phyloP scores from a whole-genome alignment of 2,888 invertebrate species.

The Chironomus riparius region DNA sequence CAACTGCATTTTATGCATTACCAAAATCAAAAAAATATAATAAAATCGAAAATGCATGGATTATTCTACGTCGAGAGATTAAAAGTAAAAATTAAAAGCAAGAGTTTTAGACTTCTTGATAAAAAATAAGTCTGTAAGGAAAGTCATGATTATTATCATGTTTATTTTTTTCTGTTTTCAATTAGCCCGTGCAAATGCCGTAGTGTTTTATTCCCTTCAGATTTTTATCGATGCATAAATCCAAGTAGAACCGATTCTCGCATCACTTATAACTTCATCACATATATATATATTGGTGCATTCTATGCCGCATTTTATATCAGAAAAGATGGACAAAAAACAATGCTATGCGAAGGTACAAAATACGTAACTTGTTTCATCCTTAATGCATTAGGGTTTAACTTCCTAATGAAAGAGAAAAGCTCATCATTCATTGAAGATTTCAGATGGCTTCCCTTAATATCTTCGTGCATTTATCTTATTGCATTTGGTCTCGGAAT shows the following conservation, averaged over 20 bases:
- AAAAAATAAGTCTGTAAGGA: not conserved
- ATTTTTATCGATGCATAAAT: not conserved
- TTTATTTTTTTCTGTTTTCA: not conserved
- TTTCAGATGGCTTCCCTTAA: not conserved
- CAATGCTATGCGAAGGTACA: not conserved
- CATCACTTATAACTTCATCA: not conserved
- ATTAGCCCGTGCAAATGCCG: not conserved
- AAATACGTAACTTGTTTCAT: not conserved
- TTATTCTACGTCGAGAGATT: not conserved
- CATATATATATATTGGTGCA: not conserved
- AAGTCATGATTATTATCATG: slow-evolving; percentile 7
- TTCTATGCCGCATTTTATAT: not conserved
- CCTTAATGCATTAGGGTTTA: not conserved
- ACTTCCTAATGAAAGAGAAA: not conserved
- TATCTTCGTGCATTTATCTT: not conserved
- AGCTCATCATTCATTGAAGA: not conserved
- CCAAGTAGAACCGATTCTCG: not conserved
- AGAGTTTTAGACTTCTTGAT: not conserved
- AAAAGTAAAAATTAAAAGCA: not conserved
- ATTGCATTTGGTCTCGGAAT: not conserved
- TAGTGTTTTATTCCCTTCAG: not conserved
- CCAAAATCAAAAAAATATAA: not conserved
- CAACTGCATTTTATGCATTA: not conserved
- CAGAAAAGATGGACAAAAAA: not conserved
- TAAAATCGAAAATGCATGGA: not conserved